phyloP scores from a whole-genome alignment of 1,140 invertebrate species.

The Plodia interpunctella region DNA sequence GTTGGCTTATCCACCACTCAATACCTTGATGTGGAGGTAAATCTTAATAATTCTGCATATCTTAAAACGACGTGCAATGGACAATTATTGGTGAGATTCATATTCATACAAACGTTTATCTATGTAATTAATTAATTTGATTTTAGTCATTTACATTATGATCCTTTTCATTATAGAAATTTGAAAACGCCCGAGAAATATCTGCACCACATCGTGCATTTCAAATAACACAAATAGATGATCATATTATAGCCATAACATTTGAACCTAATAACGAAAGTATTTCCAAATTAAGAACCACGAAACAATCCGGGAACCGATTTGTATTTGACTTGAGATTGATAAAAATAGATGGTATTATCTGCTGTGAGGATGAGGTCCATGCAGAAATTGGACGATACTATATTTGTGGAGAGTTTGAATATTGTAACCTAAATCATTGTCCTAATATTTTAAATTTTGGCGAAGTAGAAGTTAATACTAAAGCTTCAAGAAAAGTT shows the following conservation, averaged over 20 bases:
- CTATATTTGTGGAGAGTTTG: constrained; percentile 61
- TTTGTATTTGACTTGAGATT: constrained; percentile 60
- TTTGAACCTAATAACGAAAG: constrained; percentile 58
- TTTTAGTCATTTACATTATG: background rate
- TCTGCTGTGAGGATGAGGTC: constrained; percentile 55
- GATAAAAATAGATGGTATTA: constrained; percentile 50
- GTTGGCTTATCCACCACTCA: constrained; percentile 48
- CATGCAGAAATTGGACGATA: constrained; percentile 63
- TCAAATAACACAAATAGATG: constrained; percentile 31
- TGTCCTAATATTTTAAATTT: constrained; percentile 49
- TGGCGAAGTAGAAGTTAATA: constrained; percentile 48
- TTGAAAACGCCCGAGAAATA: constrained; percentile 54
- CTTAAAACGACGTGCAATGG: constrained; percentile 54
- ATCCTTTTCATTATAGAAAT: constrained; percentile 41
- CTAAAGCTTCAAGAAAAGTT: constrained; percentile 40
- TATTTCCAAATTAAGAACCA: constrained; percentile 47
- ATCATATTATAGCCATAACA: constrained; percentile 42
- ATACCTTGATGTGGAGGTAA: constrained; percentile 43
- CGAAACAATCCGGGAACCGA: constrained; percentile 39
- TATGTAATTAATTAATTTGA: background rate
- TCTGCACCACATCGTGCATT: constrained; percentile 62
- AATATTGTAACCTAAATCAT: constrained; percentile 50
- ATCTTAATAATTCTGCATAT: constrained; percentile 49
- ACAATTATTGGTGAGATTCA: constrained; percentile 40
- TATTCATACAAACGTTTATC: background rate